Evolutionary conservation across 2,888 invertebrate species (phyloP), one percentile per base, ranked within the genome.

Genomic region (Lepidonotus clava): DNA sequence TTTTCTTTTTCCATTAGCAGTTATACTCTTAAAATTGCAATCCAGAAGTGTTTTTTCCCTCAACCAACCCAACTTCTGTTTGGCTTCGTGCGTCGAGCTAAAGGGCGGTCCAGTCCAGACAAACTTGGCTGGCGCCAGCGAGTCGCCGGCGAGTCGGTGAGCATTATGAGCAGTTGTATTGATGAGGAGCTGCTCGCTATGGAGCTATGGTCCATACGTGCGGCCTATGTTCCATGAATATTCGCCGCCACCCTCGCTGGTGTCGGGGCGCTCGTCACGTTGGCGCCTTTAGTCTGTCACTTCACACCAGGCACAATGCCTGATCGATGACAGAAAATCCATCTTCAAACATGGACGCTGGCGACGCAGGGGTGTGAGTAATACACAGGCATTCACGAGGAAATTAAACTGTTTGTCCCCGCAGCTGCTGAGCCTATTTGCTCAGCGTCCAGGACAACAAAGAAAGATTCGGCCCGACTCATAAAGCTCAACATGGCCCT

Each of bases 311-410:
- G 21, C 38, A 76, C 76, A 76, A 76, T 76, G 40, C 24, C 76
- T 76, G 76, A 76, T 76, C 76, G 76, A 76, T 76, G 76, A 76
- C 38, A 76, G 34, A 76, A 76, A 76, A 76, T 76, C 38, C 76
- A 76, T 76, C 76, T 40, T 76, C 76, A 76, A 76, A 76, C 76
- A 76, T 4, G 5, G 76, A 34, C 24, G 40, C 34, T 18, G 40
- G 11, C n/a, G 38, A 11, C 76, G 76, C 38, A 8, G 4, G 76
- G 36, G 24, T 11, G 34, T 28, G 36, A 76, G 76, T 38, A 76
- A 76, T 76, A 76, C 40, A 40, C 40, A 36, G 40, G 76, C 38
- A 76, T 76, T 76, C 76, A 40, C 76, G 14, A 24, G 76, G 38
- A 76, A 76, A 76, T 76, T 76, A 76, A 76, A 76, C 76, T 76